phyloP scores from a whole-genome alignment of 2,113 vertebrate species.

The Gymnocephalus cernua region DNA sequence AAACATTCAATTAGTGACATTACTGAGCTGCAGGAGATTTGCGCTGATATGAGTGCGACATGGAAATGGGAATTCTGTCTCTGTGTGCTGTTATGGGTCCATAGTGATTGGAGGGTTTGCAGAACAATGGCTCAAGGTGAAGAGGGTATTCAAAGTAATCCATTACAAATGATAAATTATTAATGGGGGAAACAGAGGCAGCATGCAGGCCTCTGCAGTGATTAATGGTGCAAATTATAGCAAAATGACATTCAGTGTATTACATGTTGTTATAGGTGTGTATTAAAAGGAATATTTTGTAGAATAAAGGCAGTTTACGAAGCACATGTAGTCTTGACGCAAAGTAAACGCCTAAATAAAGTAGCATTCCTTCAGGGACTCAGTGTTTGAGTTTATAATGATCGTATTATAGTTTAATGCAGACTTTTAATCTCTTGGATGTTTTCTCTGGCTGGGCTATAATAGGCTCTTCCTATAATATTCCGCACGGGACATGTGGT shows the following conservation, averaged over 20 bases:
- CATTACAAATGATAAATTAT: conserved; percentile 19
- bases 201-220: neutral
- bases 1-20: conserved; percentile 60
- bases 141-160: neutral
- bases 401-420: neutral
- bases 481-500: neutral
- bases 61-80: conserved; percentile 24
- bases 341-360: neutral
- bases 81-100: conserved; percentile 22
- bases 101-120: neutral
- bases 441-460: neutral
- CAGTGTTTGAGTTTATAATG: neutral
- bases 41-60: conserved; percentile 26
- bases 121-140: neutral
- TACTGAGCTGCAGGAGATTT: conserved; percentile 32
- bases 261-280: neutral
- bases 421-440: neutral
- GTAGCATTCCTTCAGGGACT: neutral
- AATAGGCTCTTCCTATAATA: neutral
- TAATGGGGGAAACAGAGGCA: neutral
- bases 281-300: neutral
- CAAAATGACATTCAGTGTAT: neutral
- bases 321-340: neutral
- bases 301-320: neutral
- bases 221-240: conserved; percentile 7